phyloP scores from a whole-genome alignment of 2,797 vertebrate genomes.

The Clarias pachynema region DNA sequence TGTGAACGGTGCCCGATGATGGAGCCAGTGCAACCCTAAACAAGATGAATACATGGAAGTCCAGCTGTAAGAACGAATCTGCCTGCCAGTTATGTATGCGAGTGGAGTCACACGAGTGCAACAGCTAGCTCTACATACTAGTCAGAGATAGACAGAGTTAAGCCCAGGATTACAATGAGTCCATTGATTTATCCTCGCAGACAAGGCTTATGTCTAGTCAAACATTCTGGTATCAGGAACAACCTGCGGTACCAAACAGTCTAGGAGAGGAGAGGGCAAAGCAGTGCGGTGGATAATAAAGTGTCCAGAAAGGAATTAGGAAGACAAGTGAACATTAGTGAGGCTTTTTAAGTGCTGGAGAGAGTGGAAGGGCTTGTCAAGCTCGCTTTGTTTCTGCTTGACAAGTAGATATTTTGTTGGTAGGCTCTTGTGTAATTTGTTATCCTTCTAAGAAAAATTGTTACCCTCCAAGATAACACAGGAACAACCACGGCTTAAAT shows the following conservation, averaged over 20 bases:
- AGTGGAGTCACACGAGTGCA: neutral
- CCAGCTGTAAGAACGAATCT: neutral
- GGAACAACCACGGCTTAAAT: slow-evolving; percentile 1
- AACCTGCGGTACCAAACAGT: neutral
- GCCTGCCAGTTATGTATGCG: neutral
- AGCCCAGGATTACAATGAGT: neutral
- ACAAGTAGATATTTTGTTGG: slow-evolving; percentile 3
- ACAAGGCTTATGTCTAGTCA: neutral
- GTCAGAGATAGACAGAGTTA: neutral
- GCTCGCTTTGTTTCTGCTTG: slow-evolving; percentile 2
- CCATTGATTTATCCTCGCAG: neutral
- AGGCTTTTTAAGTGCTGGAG: neutral
- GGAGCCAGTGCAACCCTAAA: neutral
- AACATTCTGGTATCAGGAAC: neutral
- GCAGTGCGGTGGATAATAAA: neutral
- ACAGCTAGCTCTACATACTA: neutral
- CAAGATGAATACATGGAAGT: neutral
- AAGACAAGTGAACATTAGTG: slow-evolving; percentile 21
- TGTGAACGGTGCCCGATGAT: neutral
- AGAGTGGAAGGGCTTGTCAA: neutral
- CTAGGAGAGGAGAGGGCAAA: neutral
- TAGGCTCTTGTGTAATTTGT: slow-evolving; percentile 2
- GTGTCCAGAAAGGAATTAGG: neutral
- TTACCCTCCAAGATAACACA: neutral
- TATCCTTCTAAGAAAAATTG: neutral